Conservation (phyloP, 2,113 vertebrate genomes). For the Trichomycterus rosablanca region DNA sequence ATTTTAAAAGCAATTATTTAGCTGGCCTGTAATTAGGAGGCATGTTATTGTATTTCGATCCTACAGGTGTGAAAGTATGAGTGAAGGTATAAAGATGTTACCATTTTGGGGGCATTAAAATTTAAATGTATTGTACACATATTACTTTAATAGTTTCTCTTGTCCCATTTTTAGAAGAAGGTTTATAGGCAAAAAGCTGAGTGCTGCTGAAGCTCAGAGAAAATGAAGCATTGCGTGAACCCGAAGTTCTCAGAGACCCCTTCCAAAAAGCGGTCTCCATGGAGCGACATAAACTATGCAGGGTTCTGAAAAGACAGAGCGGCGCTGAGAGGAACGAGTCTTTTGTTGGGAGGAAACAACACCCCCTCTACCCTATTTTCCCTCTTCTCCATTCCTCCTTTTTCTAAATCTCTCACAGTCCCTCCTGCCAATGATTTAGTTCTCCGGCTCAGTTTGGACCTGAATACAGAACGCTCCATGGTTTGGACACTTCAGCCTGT, state of each 20-base stretch:
- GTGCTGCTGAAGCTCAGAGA: neutral
- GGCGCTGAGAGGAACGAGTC: slow-evolving; percentile 9
- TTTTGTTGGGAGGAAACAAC: slow-evolving; percentile 37
- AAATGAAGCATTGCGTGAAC: neutral
- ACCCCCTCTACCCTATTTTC: slow-evolving; percentile 17
- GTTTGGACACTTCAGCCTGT: neutral
- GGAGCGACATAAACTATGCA: slow-evolving; percentile 30
- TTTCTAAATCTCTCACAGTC: slow-evolving; percentile 28
- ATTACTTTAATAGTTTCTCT: too few relatives aligned
- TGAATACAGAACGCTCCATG: slow-evolving; percentile 8
- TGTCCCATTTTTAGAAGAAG: neutral
- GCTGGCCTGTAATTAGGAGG: too few relatives aligned
- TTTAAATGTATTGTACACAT: too few relatives aligned
- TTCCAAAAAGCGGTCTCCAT: slow-evolving; percentile 36
- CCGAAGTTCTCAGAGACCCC: slow-evolving; percentile 15
- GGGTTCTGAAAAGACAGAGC: slow-evolving; percentile 25
- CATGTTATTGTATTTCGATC: too few relatives aligned
- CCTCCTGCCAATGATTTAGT: slow-evolving; percentile 17
- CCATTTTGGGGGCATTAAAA: too few relatives aligned
- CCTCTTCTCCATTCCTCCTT: slow-evolving; percentile 10
- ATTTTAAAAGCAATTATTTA: too few relatives aligned
- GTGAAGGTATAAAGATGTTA: too few relatives aligned
- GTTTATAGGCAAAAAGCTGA: neutral
- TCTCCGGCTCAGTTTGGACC: too few relatives aligned
- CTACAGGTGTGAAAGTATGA: too few relatives aligned